Evolutionary conservation across 2,113 vertebrate species (phyloP).

Genomic region (Myocastor coypus): DNA sequence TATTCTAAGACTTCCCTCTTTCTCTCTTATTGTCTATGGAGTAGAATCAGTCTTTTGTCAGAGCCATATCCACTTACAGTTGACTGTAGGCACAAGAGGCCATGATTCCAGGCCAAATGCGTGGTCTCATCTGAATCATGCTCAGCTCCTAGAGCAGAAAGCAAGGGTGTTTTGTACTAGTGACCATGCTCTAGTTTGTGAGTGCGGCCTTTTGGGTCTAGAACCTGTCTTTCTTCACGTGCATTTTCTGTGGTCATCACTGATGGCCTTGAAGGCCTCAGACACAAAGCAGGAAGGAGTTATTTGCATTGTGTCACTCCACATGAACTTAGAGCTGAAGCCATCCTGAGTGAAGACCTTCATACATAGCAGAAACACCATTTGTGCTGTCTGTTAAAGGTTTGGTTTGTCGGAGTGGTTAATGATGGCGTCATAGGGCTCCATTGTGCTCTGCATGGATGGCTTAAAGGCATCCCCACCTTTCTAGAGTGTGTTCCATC

Average conservation of each 20-base stretch:
- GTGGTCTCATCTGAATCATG: not conserved
- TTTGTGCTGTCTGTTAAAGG: not conserved
- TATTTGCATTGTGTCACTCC: not conserved
- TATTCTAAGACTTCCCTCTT: not conserved
- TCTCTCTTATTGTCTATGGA: not conserved
- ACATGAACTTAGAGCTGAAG: too few relatives aligned
- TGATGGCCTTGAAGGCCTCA: not conserved
- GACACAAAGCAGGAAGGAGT: not conserved
- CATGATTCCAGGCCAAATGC: not conserved
- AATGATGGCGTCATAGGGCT: not conserved
- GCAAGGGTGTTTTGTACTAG: not conserved
- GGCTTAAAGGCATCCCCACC: not conserved
- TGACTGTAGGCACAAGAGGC: not conserved
- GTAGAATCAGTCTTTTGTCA: conserved; percentile 8
- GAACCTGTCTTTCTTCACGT: accelerated
- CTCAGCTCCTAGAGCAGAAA: not conserved
- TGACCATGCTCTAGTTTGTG: not conserved
- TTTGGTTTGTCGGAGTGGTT: conserved; percentile 36
- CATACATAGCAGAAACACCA: not conserved
- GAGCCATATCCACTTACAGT: not conserved
- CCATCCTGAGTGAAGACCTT: not conserved
- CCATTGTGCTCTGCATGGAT: not conserved
- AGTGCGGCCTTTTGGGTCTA: accelerated
- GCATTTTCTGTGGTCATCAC: not conserved
- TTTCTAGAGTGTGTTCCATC: not conserved